Evolutionary conservation across 2,113 vertebrate species (phyloP).

Genomic region (Cyanoderma ruficeps): DNA sequence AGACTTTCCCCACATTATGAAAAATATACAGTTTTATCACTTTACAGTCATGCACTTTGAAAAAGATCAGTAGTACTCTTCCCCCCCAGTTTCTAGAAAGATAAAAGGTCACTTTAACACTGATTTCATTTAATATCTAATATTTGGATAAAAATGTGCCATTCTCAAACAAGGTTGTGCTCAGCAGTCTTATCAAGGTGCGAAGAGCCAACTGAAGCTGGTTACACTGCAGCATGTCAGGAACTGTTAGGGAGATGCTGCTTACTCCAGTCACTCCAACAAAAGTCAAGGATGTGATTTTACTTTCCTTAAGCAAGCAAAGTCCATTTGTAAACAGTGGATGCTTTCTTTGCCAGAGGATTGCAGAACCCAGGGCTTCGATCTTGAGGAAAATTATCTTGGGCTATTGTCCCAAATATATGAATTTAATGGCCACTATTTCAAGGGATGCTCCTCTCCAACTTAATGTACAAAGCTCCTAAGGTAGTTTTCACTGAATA

Average conservation of each 20-base stretch:
- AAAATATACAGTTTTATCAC: conserved; percentile 76
- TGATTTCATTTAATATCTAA: conserved; percentile 57
- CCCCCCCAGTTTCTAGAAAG: conserved; percentile 71
- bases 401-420: background rate
- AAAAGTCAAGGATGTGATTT: background rate
- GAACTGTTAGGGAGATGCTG: background rate
- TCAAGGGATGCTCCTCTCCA: background rate
- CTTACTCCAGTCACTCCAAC: background rate
- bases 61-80: conserved; percentile 79
- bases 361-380: background rate
- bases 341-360: background rate
- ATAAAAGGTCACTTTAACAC: conserved; percentile 83
- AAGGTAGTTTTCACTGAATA: background rate
- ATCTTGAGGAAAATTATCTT: background rate
- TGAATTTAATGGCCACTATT: background rate
- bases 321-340: background rate
- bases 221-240: background rate
- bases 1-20: conserved; percentile 70
- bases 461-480: background rate
- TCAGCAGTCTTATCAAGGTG: conserved; percentile 51
- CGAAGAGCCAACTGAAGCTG: conserved; percentile 8
- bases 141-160: conserved; percentile 70
- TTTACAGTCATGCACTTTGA: conserved; percentile 72
- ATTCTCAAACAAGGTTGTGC: conserved; percentile 58
- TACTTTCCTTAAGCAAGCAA: background rate